These are phyloP conservation scores for Wasmannia auropunctata DNA, from an alignment of 1,140 invertebrate genomes.

Conservation along the genomic window DNA sequence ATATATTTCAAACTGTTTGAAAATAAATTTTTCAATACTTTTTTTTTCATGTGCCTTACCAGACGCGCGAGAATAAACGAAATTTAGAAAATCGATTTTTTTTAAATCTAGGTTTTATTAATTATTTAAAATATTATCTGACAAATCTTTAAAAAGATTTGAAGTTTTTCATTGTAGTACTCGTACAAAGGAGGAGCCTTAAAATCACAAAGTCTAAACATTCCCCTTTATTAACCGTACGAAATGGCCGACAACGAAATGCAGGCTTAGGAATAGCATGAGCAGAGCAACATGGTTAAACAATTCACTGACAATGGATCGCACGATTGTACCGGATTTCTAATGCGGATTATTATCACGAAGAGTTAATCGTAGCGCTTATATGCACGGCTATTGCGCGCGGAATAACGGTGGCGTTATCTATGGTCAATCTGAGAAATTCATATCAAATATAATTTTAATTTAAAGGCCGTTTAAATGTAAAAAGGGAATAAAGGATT, in stretches of 20 bases:
- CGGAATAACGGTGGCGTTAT: neutral
- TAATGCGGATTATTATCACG: conserved; percentile 63
- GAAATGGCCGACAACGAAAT: conserved; percentile 25
- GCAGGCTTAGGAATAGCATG: conserved; percentile 47
- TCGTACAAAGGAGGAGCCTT: neutral
- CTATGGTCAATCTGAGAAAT: neutral
- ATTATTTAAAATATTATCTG: neutral
- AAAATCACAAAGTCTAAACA: neutral
- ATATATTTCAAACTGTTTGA: neutral
- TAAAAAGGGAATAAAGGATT: neutral
- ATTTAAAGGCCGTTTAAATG: neutral
- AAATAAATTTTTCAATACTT: neutral
- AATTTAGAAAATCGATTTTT: neutral
- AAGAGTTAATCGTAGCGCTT: conserved; percentile 55
- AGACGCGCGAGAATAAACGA: neutral
- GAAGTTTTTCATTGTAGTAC: neutral
- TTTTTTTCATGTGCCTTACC: neutral
- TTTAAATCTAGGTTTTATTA: neutral
- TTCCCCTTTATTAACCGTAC: neutral
- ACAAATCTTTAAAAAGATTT: neutral
- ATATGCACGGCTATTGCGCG: neutral
- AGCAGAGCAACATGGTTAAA: conserved; percentile 63
- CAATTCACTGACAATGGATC: conserved; percentile 59
- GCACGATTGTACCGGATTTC: conserved; percentile 38
- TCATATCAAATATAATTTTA: conserved; percentile 2